Evolutionary conservation across 2,113 vertebrate species (phyloP).

Genomic region (Rhipidura dahli): DNA sequence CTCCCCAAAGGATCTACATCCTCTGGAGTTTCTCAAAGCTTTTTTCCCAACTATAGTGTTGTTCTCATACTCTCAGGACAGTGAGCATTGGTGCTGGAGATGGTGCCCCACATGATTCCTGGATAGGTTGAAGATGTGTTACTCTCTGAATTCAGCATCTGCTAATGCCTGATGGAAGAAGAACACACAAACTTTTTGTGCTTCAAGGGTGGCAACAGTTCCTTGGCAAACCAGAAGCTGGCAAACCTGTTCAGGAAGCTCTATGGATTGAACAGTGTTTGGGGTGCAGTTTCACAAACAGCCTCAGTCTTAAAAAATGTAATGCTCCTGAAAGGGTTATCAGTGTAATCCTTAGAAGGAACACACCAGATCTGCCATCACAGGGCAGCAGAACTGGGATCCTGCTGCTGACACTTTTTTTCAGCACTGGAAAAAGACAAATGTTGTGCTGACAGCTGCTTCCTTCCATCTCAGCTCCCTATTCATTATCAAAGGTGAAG

Average conservation of each 20-base stretch:
- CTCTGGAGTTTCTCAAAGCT: background rate
- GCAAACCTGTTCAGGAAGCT: background rate
- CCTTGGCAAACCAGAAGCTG: background rate
- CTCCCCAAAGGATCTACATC: background rate
- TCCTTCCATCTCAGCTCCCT: conserved; percentile 11
- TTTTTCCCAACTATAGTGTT: background rate
- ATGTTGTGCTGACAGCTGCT: background rate
- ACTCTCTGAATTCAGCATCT: background rate
- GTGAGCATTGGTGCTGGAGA: background rate
- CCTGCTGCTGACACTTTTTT: background rate
- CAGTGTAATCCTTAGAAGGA: background rate
- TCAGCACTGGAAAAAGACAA: background rate
- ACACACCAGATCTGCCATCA: background rate
- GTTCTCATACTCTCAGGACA: background rate
- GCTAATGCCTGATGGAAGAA: background rate
- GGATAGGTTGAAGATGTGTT: background rate
- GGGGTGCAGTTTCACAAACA: background rate
- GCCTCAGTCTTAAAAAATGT: background rate
- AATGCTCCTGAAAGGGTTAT: background rate
- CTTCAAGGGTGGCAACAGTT: background rate
- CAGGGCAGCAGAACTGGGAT: background rate
- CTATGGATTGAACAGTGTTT: accelerated
- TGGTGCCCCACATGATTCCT: background rate
- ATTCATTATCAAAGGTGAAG: conserved; percentile 38
- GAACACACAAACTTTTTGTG: background rate